Evolutionary conservation across 2,888 invertebrate genomes (phyloP), one percentile per base, ranked within the genome.

Genomic region (Fragum sueziense): DNA sequence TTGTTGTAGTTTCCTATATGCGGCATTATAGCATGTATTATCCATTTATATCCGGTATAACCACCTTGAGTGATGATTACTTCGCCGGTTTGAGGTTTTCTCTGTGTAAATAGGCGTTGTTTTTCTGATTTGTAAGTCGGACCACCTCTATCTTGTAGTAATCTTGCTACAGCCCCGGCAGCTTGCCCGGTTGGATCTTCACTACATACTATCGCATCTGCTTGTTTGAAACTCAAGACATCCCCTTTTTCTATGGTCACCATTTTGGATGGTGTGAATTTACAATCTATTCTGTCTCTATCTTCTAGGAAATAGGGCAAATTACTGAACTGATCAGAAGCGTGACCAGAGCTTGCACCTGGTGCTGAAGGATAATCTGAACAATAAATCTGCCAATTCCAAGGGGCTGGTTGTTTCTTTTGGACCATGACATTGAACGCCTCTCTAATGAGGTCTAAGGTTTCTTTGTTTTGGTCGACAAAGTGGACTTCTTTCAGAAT

Each of bases 401-500:
- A 65, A 1, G 65, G 41, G 25, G 11, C 4, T 37, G 37, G 37
- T 7, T 41, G n/a, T 25, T 37, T 65, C 14, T 65, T 25, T 22
- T 22, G 4, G 11, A 65, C 7, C 25, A 27, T 41, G 11, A 41
- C 25, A 41, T 37, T 25, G 11, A 65, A 65, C 9, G 22, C 65
- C 41, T 65, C 6, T 65, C 41, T 41, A 22, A 65, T 41, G 2
- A 65, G 27, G 22, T 14, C 25, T 1, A 2, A 70, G 6, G 33
- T 73, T 1, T 68, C 33, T 2, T 7, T 17, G 41, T 69, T 33
- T 33, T 51, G 29, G 34, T 77, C 77, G 20, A 81, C 62, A 37
- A 81, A 77, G 37, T 81, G 81, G 14, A 81, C 72, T 61, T 81
- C 81, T 57, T 62, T 70, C 47, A 80, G 7, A 41, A 11, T 1